Evolutionary conservation across 2,888 invertebrate genomes (phyloP), one percentile per base, ranked within the genome.

Genomic region (Drosophila mimetica): DNA sequence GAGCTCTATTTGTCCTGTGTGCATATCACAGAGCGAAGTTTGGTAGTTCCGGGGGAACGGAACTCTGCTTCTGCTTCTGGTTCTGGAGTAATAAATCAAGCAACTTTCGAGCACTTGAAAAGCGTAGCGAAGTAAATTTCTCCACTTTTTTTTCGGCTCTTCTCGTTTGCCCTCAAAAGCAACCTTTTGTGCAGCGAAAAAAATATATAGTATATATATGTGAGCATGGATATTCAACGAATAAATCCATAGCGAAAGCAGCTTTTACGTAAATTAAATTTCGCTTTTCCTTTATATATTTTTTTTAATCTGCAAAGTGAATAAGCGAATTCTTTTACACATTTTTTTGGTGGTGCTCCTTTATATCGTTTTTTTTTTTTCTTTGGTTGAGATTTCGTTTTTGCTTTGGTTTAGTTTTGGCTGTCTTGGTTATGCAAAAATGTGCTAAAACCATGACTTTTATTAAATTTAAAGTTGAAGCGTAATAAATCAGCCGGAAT

Each of bases 401-500:
- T 66, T 52, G 74, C 65, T 67, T 70, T 71, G 51, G 55, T 50
- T 66, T 66, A 34, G 50, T 44, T 52, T 18, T 39, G 30, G 30
- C 42, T 11, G 44, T 53, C 42, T 41, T 48, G 54, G 58, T 50
- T 64, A 64, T 66, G 69, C 65, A 71, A 70, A 72, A 60, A 65
- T 70, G 70, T 63, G 66, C 60, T 71, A 50, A 60, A 67, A 61
- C 58, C 80, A 78, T 80, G 79, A 84, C 78, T 84, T 79, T 86
- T 86, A 85, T 86, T 86, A 84, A 85, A 86, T 85, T 82, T 80
- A 80, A 84, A 86, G 67, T 67, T 78, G 86, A 83, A 71, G 80
- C 84, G 77, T 76, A 67, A 88, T 88, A 88, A 88, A 88, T 88
- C 88, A 89, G 76, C 76, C 76, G 76, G 88, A 88, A 89, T 89